Percentiles rank a stretch among this genome's conserved stretches.
Conservation (phyloP, 1,140 invertebrate genomes). For the Gryllus bimaculatus region DNA sequence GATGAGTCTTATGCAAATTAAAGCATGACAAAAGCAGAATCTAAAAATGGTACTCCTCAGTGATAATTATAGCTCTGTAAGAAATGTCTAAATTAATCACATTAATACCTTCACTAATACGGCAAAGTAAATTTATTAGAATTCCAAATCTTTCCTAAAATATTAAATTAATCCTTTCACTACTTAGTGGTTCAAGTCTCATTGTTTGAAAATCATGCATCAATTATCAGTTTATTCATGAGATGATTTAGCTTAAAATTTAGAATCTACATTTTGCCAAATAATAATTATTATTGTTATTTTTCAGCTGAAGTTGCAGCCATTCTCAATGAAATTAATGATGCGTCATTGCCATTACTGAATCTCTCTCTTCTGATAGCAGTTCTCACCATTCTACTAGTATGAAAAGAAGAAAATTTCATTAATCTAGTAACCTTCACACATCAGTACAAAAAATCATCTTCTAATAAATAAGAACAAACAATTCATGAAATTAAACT, state of each 20-base stretch:
- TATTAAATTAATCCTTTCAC: neutral
- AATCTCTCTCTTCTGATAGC: neutral
- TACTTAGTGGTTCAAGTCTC: neutral
- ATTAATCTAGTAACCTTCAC: neutral
- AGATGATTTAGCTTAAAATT: neutral
- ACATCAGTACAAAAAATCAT: neutral
- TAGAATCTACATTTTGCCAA: too few relatives aligned
- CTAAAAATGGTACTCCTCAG: too few relatives aligned
- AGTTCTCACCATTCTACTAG: neutral
- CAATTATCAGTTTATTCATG: neutral
- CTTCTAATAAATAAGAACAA: neutral
- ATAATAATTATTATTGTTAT: neutral
- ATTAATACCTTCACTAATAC: neutral
- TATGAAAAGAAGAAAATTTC: neutral
- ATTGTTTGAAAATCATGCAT: neutral
- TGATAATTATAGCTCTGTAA: too few relatives aligned
- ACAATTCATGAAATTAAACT: neutral
- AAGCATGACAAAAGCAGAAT: too few relatives aligned
- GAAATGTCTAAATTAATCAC: too few relatives aligned
- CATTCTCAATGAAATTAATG: neutral
- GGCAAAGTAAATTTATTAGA: neutral
- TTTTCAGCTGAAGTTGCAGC: neutral
- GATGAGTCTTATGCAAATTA: too few relatives aligned
- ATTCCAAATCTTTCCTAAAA: neutral
- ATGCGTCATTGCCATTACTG: neutral